Conservation (phyloP, 2,113 vertebrate species). For the Danionella cerebrum region DNA sequence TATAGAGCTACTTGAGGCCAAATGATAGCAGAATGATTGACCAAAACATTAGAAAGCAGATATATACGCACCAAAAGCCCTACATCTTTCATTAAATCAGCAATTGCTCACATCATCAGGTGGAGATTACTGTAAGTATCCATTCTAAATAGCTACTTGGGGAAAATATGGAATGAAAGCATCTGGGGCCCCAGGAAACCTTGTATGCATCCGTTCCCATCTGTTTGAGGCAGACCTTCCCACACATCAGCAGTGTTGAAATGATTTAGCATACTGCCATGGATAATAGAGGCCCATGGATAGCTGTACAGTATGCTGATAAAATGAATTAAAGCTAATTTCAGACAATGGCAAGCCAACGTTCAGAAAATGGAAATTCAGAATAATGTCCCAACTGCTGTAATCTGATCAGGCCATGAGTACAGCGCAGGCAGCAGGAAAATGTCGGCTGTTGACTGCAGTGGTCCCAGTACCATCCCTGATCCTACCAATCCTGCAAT, state of each 20-base stretch:
- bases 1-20: not conserved
- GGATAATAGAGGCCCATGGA: not conserved
- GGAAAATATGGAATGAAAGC: not conserved
- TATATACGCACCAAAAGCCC: not conserved
- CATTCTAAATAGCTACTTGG: not conserved
- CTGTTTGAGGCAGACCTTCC: not conserved
- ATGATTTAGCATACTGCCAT: conserved; percentile 2
- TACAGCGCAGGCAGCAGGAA: too few relatives aligned
- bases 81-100: not conserved
- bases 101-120: conserved; percentile 3
- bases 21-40: not conserved
- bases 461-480: too few relatives aligned
- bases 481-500: too few relatives aligned
- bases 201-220: not conserved
- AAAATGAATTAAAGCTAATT: conserved; percentile 10
- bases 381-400: not conserved
- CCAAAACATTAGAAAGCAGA: not conserved
- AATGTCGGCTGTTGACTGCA: too few relatives aligned
- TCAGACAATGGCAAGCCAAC: conserved; percentile 20
- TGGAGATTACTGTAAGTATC: not conserved
- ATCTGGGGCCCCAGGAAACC: not conserved
- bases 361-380: conserved; percentile 1
- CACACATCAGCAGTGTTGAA: not conserved
- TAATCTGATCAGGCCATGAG: too few relatives aligned
- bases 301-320: conserved; percentile 15